Conservation (phyloP, 2,888 invertebrate species). For the Allophyes oxyacanthae region DNA sequence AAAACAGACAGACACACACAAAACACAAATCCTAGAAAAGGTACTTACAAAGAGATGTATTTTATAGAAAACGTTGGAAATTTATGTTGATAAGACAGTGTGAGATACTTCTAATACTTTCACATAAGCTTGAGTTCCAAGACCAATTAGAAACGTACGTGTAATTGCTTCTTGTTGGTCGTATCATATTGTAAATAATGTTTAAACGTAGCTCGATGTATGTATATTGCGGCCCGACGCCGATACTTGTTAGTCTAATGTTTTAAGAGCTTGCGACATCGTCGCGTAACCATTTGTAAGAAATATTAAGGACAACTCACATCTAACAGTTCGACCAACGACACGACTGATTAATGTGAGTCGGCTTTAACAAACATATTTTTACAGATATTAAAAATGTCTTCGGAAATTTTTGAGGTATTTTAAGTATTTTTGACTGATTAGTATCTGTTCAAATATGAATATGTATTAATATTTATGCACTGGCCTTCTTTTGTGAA, state of each 20-base stretch:
- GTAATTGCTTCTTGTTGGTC: conserved; percentile 44
- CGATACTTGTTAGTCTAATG: conserved; percentile 52
- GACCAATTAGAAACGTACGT: conserved; percentile 49
- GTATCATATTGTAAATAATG: conserved; percentile 58
- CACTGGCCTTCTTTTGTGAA: conserved; percentile 60
- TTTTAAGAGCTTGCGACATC: conserved; percentile 65
- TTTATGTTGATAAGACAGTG: conserved; percentile 23
- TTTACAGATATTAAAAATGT: conserved; percentile 58
- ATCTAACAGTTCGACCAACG: neutral
- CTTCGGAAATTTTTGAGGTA: conserved; percentile 42
- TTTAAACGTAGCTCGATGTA: conserved; percentile 60
- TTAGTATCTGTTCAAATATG: conserved; percentile 60
- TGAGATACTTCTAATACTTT: conserved; percentile 13
- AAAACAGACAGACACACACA: conserved; percentile 27
- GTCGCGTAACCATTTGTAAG: conserved; percentile 61
- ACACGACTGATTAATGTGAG: conserved; percentile 21
- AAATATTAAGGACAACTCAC: conserved; percentile 35
- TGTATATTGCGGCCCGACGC: conserved; percentile 58
- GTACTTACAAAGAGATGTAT: conserved; percentile 19
- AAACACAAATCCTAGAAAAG: conserved; percentile 25
- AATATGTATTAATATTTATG: conserved; percentile 56
- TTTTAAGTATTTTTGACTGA: conserved; percentile 47
- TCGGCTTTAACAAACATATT: conserved; percentile 53
- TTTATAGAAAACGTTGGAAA: neutral
- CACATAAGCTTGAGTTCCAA: conserved; percentile 37